Base-by-base conservation (phyloP, 2,113 vertebrate species). In the Microcebus murinus region DNA sequence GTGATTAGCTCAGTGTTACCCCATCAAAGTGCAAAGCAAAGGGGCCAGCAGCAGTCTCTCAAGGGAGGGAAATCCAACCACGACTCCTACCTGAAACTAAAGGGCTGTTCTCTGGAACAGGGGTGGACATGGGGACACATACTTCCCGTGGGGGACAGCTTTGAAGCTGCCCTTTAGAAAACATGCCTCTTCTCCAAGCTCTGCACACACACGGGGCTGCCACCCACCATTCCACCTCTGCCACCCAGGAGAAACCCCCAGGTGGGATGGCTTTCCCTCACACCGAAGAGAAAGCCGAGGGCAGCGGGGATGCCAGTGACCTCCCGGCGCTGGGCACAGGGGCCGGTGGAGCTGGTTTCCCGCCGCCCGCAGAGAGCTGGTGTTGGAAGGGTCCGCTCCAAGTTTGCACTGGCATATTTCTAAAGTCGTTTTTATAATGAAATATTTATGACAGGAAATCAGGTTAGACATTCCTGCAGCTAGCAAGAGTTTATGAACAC, bases 391-490 rank as follows among this genome's bases (percentile, higher is more conserved):
- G 98, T 98, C 98, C 98, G 95, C 89, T 93, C 8, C 0, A 67
- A 96, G 97, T 98, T 98, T 98, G 97, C 97, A 97, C 93, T 98
- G 98, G 98, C 98, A 76, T 97, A 96, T 98, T 98, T 98, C 97
- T 98, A 98, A 99, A 98, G 98, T 71, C 94, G 94, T 98, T 98
- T 97, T 97, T 98, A 98, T 98, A 90, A 98, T 98, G 98, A 98
- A 98, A 98, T 98, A 98, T 98, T 99, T 99, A 98, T 98, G 98
- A 98, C 97, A 99, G 99, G 98, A 99, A 98, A 98, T 98, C 98
- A 98, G 97, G 96, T 97, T 98, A 98, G 97, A 98, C 98, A 99
- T 99, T 98, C 98, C 97, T 98, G 97, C 98, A 98, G 88, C 96
- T 87, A 81, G 94, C 98, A 96, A 95, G 95, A 95, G 97, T 87